These are phyloP conservation scores for Helarctos malayanus DNA, from an alignment of 2,797 vertebrate genomes.

Conservation along the genomic window DNA sequence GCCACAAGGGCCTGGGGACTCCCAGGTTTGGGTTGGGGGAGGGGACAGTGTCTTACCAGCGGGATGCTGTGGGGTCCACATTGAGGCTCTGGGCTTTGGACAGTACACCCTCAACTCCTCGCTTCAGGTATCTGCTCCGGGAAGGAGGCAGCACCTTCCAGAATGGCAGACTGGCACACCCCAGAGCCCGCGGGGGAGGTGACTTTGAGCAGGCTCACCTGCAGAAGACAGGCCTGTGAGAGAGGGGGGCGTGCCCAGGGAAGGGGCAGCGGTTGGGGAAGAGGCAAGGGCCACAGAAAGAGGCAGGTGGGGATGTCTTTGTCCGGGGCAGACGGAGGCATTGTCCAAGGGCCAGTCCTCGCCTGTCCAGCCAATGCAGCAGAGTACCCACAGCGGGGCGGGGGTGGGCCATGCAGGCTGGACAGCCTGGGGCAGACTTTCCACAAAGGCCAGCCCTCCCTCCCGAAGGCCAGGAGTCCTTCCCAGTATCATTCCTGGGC, in stretches of 20 bases:
- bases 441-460: not conserved
- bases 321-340: not conserved
- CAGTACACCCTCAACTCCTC: not conserved
- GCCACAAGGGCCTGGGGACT: too few species aligned
- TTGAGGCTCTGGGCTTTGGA: not conserved
- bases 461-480: not conserved
- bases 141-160: not conserved
- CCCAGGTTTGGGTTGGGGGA: not conserved
- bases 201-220: not conserved
- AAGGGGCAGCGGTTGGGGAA: not conserved
- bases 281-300: not conserved
- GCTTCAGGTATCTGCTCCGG: not conserved
- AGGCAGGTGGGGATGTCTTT: not conserved
- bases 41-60: not conserved
- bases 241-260: not conserved
- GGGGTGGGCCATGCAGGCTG: fast-evolving
- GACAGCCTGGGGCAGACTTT: not conserved
- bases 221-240: not conserved
- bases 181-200: not conserved
- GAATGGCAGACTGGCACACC: not conserved
- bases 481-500: not conserved
- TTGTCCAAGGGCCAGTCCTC: not conserved
- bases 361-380: fast-evolving
- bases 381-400: not conserved
- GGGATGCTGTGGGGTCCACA: not conserved